A percentile compares a stretch with the other conserved stretches of the same genome.
Conservation (phyloP, 1,140 invertebrate genomes). For the Helicorthomorpha holstii region DNA sequence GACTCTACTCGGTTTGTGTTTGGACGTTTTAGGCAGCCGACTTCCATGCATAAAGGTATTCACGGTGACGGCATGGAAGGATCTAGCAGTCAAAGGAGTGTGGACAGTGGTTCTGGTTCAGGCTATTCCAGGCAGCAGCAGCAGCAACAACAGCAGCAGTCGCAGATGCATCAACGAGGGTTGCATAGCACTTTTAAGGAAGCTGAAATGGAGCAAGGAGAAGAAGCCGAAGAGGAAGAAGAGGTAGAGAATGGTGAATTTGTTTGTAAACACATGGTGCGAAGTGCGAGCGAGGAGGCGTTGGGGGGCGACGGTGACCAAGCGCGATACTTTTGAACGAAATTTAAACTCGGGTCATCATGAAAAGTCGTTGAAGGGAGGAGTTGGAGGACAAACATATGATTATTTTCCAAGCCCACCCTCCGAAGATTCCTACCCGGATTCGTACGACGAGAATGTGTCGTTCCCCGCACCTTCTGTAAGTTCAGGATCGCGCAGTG, state of each 20-base stretch:
- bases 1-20: conserved; percentile 50
- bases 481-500: conserved; percentile 5
- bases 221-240: conserved; percentile 29
- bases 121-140: conserved; percentile 3
- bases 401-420: conserved; percentile 16
- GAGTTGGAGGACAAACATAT: conserved; percentile 13
- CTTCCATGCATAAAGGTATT: conserved; percentile 23
- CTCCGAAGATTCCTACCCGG: conserved; percentile 14
- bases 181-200: conserved; percentile 12
- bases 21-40: conserved; percentile 55
- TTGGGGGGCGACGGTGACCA: conserved; percentile 38
- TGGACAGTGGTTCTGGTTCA: conserved; percentile 11
- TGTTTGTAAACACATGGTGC: conserved; percentile 79
- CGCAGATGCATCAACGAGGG: background rate
- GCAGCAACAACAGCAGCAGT: background rate
- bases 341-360: conserved; percentile 12
- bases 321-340: conserved; percentile 12
- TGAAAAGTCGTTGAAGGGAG: conserved; percentile 13
- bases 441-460: conserved; percentile 14
- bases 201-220: conserved; percentile 12
- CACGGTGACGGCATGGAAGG: conserved; percentile 12
- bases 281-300: conserved; percentile 73
- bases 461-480: conserved; percentile 9
- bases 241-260: conserved; percentile 57
- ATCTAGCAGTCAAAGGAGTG: conserved; percentile 7